These are phyloP conservation scores for Accipiter cooperii DNA, from an alignment of 2,113 vertebrate species.

Conservation along the genomic window DNA sequence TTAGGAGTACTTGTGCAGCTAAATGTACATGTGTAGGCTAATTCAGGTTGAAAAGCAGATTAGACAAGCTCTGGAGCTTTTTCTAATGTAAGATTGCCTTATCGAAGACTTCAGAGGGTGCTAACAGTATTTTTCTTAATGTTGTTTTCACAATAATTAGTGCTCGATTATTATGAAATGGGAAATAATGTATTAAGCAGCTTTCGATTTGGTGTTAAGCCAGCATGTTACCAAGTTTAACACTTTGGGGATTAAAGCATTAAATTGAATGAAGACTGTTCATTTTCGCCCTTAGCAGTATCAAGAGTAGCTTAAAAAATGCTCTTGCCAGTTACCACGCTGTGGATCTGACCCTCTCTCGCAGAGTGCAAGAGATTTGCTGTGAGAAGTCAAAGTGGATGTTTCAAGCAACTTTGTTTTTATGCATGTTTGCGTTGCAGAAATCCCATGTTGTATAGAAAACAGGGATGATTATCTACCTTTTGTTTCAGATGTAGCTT, in stretches of 20 bases:
- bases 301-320: not conserved
- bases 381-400: not conserved
- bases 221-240: rapidly evolving
- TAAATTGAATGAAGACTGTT: not conserved
- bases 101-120: not conserved
- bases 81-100: not conserved
- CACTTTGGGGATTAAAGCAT: not conserved
- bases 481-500: not conserved
- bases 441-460: not conserved
- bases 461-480: not conserved
- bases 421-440: not conserved
- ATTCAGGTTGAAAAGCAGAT: not conserved
- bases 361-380: not conserved
- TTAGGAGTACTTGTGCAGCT: not conserved
- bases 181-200: not conserved
- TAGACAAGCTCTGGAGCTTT: not conserved
- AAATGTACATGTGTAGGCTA: not conserved
- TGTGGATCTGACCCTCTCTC: not conserved
- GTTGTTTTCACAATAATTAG: not conserved
- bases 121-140: not conserved
- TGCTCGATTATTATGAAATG: not conserved
- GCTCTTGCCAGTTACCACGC: not conserved
- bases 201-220: not conserved
- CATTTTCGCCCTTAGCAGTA: not conserved
- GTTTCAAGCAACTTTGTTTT: not conserved